Percentiles rank a stretch among this genome's conserved stretches.
Conservation (phyloP, 2,797 vertebrate genomes). For the Gastrophryne carolinensis region DNA sequence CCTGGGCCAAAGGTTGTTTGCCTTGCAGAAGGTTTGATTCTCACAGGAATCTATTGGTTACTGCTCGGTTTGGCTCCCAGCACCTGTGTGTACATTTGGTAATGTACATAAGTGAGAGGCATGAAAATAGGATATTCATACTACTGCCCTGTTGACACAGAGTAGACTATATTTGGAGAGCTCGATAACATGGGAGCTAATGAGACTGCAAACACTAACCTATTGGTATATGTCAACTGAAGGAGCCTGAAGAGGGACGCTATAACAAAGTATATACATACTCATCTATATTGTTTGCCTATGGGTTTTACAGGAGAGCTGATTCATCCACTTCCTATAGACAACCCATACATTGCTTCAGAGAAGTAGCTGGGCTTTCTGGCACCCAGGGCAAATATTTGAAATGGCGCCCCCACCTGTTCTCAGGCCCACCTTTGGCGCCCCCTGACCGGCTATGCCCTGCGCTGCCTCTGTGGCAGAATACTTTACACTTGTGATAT, state of each 20-base stretch:
- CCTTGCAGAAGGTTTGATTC: neutral
- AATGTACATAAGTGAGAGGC: neutral
- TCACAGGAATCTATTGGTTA: neutral
- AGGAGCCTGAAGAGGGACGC: neutral
- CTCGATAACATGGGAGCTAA: neutral
- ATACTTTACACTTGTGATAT: too few relatives aligned
- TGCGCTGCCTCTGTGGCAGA: too few relatives aligned
- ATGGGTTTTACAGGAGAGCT: too few relatives aligned
- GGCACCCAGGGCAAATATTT: too few relatives aligned
- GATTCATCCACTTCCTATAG: too few relatives aligned
- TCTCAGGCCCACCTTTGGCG: too few relatives aligned
- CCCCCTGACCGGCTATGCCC: too few relatives aligned
- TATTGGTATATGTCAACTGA: neutral
- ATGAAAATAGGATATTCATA: neutral
- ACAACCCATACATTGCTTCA: too few relatives aligned
- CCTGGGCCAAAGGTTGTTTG: neutral
- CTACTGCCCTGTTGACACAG: neutral
- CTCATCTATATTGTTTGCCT: too few relatives aligned
- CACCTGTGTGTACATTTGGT: neutral
- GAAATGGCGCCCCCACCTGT: too few relatives aligned
- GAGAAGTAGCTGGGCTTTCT: too few relatives aligned
- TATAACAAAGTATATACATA: too few relatives aligned
- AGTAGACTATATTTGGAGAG: neutral
- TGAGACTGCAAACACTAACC: neutral
- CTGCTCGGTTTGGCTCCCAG: neutral